These are phyloP conservation scores for Autographa gamma DNA, from an alignment of 2,888 invertebrate species.

Conservation along the genomic window DNA sequence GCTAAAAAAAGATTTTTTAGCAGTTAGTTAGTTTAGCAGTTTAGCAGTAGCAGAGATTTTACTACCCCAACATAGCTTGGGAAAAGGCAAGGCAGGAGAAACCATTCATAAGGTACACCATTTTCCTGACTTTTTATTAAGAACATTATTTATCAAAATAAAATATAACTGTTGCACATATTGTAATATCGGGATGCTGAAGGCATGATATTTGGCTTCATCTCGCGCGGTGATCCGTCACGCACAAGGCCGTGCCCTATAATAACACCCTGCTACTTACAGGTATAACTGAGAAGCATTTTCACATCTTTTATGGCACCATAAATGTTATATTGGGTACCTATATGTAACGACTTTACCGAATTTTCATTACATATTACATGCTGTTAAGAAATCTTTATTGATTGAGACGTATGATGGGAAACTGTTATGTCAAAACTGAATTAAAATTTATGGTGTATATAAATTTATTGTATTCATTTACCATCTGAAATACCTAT, in stretches of 20 bases:
- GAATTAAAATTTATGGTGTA: not conserved
- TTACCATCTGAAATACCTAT: not conserved
- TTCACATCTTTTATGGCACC: conserved; percentile 49
- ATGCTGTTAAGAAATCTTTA: conserved; percentile 10
- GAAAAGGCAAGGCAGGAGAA: too few species aligned
- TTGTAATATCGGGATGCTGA: conserved; percentile 24
- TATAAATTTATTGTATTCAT: not conserved
- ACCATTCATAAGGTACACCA: too few species aligned
- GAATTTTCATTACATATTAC: conserved; percentile 36
- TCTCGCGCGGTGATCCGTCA: conserved; percentile 76
- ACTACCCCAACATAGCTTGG: too few species aligned
- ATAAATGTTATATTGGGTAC: conserved; percentile 45
- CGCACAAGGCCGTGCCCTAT: conserved; percentile 64
- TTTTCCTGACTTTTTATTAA: not conserved
- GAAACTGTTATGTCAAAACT: not conserved
- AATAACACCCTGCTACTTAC: conserved; percentile 57
- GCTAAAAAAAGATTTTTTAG: too few species aligned
- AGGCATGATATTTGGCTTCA: conserved; percentile 76
- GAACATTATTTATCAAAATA: conserved; percentile 19
- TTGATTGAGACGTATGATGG: conserved; percentile 1
- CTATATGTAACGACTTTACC: conserved; percentile 35
- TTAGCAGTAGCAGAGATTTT: too few species aligned
- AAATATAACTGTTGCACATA: conserved; percentile 15
- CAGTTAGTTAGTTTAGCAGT: too few species aligned
- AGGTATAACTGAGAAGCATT: conserved; percentile 43